A percentile compares a stretch with the other conserved stretches of the same genome.
phyloP scores from a whole-genome alignment of 2,797 vertebrate genomes.

The Notamacropus eugenii region DNA sequence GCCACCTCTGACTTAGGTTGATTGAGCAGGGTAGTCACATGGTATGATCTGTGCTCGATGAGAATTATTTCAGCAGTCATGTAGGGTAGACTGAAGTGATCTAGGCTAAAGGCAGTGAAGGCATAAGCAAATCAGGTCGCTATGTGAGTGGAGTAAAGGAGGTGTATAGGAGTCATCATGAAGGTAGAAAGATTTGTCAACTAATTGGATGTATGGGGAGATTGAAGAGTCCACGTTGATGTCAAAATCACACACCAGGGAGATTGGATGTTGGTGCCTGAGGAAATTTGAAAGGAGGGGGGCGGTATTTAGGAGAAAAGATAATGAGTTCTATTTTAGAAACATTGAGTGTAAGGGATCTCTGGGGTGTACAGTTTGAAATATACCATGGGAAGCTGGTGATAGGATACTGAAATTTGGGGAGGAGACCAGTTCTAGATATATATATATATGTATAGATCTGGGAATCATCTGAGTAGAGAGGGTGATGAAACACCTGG shows the following conservation, averaged over 20 bases:
- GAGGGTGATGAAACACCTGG: neutral
- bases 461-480: neutral
- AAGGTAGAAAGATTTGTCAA: neutral
- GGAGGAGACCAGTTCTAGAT: neutral
- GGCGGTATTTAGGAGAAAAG: neutral
- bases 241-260: no score
- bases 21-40: neutral
- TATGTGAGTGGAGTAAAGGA: neutral
- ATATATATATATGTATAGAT: neutral
- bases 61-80: neutral
- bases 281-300: neutral
- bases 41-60: neutral
- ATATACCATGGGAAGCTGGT: neutral
- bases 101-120: neutral
- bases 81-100: neutral
- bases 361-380: no score
- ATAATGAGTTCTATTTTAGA: no score
- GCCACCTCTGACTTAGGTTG: no score
- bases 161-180: neutral
- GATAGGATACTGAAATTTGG: neutral
- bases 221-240: neutral
- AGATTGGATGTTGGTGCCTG: neutral
- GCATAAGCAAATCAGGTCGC: no score
- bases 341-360: neutral
- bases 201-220: neutral